Base-by-base conservation (phyloP, 2,888 invertebrate species). In the Mycalesis mineus region DNA sequence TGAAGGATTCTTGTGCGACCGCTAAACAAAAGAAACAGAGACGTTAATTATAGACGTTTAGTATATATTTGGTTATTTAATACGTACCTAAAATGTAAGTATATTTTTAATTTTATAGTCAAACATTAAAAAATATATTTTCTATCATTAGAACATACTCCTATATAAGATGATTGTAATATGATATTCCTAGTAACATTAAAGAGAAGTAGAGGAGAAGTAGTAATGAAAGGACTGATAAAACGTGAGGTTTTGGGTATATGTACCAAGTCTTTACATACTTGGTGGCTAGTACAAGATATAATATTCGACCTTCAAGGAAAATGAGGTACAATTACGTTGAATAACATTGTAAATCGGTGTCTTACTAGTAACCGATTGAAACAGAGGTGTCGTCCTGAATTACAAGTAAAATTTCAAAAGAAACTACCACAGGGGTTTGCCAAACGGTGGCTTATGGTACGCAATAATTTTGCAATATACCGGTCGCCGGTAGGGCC, bases 1-100 rank as follows among this genome's bases (percentile, higher is more conserved):
- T 96, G 92, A 97, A 97, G 76, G 91, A 92, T 68, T 95, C 95
- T 85, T 96, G 96, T 69, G 92, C 95, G 75, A 91, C 91, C 74
- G 92, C 93, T 95, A 91, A 88, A 91, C 72, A 66, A 74, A 69
- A 71, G 22, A 60, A 58, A 17, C n/a, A 31, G 2, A 33, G 9
- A 31, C 0, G 7, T 47, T 47, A 33, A 47, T 47, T n/a, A n/a
- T n/a, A n/a, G n/a, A n/a, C n/a, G n/a, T n/a, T n/a, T n/a, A n/a
- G n/a, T n/a, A n/a, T n/a, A n/a, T n/a, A n/a, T n/a, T n/a, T n/a
- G n/a, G n/a, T n/a, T n/a, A n/a, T n/a, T n/a, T n/a, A n/a, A n/a
- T n/a, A n/a, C n/a, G n/a, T n/a, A n/a, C n/a, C n/a, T n/a, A n/a
- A n/a, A n/a, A n/a, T n/a, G n/a, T n/a, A n/a, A n/a, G n/a, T n/a